Evolutionary conservation across 2,113 vertebrate species (phyloP).

Genomic region (Catharus minimus): DNA sequence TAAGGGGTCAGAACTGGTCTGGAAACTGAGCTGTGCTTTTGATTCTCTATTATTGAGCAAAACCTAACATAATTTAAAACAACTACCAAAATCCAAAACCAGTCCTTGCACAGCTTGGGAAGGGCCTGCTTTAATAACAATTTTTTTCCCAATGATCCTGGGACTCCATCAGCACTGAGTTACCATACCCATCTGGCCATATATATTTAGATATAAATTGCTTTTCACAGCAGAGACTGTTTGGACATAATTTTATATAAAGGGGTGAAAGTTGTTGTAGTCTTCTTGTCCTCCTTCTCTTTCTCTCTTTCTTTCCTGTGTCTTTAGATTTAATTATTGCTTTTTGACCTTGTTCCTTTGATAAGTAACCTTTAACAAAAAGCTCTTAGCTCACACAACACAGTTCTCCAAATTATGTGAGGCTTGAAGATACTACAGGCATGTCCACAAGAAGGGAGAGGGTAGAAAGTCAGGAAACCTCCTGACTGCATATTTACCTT

Average conservation of each 20-base stretch:
- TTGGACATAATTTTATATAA: not conserved
- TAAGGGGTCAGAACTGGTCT: not conserved
- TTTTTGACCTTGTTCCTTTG: not conserved
- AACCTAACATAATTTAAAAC: not conserved
- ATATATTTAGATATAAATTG: not conserved
- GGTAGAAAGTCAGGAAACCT: not conserved
- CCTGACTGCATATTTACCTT: not conserved
- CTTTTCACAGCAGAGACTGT: not conserved
- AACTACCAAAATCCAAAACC: not conserved
- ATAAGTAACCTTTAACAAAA: not conserved
- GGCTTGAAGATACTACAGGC: not conserved
- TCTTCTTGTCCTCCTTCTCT: not conserved
- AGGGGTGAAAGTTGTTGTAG: not conserved
- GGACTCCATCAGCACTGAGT: not conserved
- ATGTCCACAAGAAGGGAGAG: not conserved
- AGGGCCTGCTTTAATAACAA: not conserved
- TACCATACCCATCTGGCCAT: not conserved
- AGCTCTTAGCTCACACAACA: not conserved
- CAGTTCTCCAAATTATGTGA: not conserved
- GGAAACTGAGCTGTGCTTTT: not conserved
- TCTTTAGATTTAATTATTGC: not conserved
- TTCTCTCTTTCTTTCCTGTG: not conserved
- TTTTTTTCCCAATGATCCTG: not conserved
- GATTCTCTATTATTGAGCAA: not conserved
- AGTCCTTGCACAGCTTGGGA: not conserved